Evolutionary conservation across 2,113 vertebrate genomes (phyloP), one percentile per base, ranked within the genome.

Genomic region (Chaenocephalus aceratus): DNA sequence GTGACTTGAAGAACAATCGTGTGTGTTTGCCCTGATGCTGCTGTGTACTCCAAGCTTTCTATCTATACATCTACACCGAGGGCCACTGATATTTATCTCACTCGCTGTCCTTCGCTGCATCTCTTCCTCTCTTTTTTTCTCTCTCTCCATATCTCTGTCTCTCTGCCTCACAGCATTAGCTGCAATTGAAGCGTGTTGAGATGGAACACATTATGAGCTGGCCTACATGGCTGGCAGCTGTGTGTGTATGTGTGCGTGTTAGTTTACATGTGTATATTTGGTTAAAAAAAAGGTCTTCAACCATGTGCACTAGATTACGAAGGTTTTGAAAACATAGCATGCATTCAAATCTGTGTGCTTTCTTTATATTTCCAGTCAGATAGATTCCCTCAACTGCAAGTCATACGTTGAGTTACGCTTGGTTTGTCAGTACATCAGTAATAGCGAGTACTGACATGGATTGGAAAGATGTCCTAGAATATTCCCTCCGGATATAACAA

Each of bases 171-270:
- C 86, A 89, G 88, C 90, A 61, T 78, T 80, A 72, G 82, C 84
- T 79, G 86, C 91, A 81, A 72, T 74, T 88, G 83, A 91, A 93
- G 89, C 82, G 77, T 85, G 89, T 84, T 88, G 84, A 93, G 88
- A 92, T 87, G 88, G 91, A 93, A 86, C 91, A 88, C 87, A 90
- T 92, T 91, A 92, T 82, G 89, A 91, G 86, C 86, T 88, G 88
- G 84, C 87, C 87, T 89, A 88, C 84, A 90, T 91, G 76, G 88
- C 89, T 89, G 71, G 72, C 90, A 90, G 91, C 88, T 86, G 87
- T 82, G 79, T 83, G 74, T 58, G 84, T 68, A 64, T 58, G 67
- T 66, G 77, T 76, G 77, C 73, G 57, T 72, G 70, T 63, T 48
- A 7, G 59, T 26, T n/a, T 66, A 46, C 64, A 12, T 77, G 79